Evolutionary conservation across 2,888 invertebrate genomes (phyloP).

Genomic region (Ennomos quercinarius): DNA sequence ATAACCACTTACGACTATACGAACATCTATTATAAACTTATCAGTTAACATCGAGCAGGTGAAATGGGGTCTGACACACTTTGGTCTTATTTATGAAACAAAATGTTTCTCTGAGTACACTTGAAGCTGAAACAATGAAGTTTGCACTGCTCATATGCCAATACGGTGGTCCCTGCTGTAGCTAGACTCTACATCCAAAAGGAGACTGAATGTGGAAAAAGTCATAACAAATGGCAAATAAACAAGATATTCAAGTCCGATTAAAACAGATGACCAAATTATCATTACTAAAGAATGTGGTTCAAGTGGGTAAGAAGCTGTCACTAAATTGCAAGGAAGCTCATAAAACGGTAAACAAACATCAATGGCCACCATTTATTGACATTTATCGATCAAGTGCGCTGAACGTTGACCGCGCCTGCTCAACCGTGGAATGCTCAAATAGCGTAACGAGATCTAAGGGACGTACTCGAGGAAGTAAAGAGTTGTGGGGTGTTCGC

Average conservation of each 20-base stretch:
- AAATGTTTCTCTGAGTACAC: too few species aligned
- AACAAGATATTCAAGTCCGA: not conserved
- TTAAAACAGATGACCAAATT: slow-evolving; percentile 5
- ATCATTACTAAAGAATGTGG: slow-evolving; percentile 14
- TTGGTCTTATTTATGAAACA: too few species aligned
- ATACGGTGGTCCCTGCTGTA: too few species aligned
- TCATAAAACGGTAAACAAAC: slow-evolving; percentile 41
- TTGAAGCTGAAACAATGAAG: too few species aligned
- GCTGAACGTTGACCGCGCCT: slow-evolving; percentile 54
- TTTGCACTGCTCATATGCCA: too few species aligned
- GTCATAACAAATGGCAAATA: not conserved
- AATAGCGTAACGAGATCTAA: slow-evolving; percentile 49
- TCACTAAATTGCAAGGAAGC: slow-evolving; percentile 20
- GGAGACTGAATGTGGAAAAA: too few species aligned
- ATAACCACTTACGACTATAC: too few species aligned
- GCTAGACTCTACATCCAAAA: too few species aligned
- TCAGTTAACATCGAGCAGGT: too few species aligned
- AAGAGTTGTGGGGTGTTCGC: not conserved
- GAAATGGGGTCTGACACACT: too few species aligned
- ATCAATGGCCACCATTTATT: slow-evolving; percentile 37
- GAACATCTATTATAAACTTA: too few species aligned
- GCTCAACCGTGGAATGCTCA: slow-evolving; percentile 48
- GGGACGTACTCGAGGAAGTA: slow-evolving; percentile 23
- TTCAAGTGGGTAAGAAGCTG: slow-evolving; percentile 11
- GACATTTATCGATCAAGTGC: slow-evolving; percentile 47